Evolutionary conservation across 2,888 invertebrate species (phyloP).

Genomic region (Candidula unifasciata): DNA sequence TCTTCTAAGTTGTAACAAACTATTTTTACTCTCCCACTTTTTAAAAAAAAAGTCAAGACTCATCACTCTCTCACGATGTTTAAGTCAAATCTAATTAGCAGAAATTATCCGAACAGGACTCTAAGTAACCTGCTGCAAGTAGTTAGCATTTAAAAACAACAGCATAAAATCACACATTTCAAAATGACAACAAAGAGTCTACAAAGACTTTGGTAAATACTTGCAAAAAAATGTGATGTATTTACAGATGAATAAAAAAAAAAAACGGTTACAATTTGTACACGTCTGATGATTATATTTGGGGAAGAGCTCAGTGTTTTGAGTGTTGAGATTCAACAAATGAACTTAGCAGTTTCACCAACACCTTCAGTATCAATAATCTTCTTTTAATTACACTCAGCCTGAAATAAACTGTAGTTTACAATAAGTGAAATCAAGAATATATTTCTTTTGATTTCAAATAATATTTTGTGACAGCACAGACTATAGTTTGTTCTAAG

Average conservation of each 20-base stretch:
- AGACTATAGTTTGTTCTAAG: too few species aligned
- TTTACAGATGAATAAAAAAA: conserved; percentile 50
- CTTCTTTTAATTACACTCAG: not conserved
- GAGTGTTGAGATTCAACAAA: conserved; percentile 50
- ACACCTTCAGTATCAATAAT: not conserved
- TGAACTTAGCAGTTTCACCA: conserved; percentile 47
- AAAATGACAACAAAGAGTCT: conserved; percentile 30
- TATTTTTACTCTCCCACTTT: too few species aligned
- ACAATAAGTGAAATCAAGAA: too few species aligned
- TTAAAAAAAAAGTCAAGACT: too few species aligned
- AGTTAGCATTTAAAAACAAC: conserved; percentile 25
- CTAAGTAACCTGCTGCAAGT: conserved; percentile 1
- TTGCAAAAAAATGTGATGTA: conserved; percentile 36
- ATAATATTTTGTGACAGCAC: too few species aligned
- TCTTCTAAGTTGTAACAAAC: too few species aligned
- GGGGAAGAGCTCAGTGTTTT: conserved; percentile 46
- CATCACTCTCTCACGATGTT: not conserved
- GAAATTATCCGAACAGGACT: not conserved
- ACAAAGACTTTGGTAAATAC: conserved; percentile 40
- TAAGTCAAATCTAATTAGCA: not conserved
- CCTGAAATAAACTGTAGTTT: not conserved
- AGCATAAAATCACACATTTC: conserved; percentile 1
- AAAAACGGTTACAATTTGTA: conserved; percentile 46
- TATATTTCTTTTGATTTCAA: too few species aligned
- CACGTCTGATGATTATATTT: conserved; percentile 40